These are phyloP conservation scores for Parnassius mnemosyne DNA, from an alignment of 2,888 invertebrate genomes.

Conservation along the genomic window DNA sequence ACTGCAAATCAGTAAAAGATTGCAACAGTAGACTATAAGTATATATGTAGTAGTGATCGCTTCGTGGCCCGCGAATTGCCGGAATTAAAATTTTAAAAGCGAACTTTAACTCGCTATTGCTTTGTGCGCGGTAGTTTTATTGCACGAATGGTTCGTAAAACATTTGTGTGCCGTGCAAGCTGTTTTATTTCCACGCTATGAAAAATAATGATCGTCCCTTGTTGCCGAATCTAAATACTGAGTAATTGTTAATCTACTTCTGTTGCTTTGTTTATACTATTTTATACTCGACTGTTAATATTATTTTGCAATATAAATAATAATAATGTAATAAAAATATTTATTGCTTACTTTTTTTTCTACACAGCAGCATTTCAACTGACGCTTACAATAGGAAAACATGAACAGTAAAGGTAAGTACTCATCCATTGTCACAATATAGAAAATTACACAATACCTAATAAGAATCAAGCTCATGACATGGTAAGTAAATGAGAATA, in stretches of 20 bases:
- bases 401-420: too few species aligned
- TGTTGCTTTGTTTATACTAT: constrained; percentile 7
- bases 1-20: constrained; percentile 32
- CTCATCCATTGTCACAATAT: too few species aligned
- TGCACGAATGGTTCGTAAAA: constrained; percentile 53
- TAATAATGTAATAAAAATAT: too few species aligned
- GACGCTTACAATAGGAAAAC: too few species aligned
- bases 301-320: too few species aligned
- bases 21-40: constrained; percentile 35
- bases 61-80: constrained; percentile 56
- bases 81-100: constrained; percentile 62
- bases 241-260: constrained; percentile 20
- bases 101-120: constrained; percentile 53
- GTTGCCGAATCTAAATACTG: constrained; percentile 18
- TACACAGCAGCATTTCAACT: too few species aligned
- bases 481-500: too few species aligned
- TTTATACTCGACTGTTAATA: too few species aligned
- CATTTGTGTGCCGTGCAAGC: constrained; percentile 47
- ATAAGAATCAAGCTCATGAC: too few species aligned
- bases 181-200: constrained; percentile 25
- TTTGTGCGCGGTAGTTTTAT: constrained; percentile 33
- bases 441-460: too few species aligned
- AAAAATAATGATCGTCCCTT: constrained; percentile 18
- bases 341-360: too few species aligned
- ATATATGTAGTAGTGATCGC: constrained; percentile 32